phyloP scores from a whole-genome alignment of 2,888 invertebrate species.

The Celastrina argiolus region DNA sequence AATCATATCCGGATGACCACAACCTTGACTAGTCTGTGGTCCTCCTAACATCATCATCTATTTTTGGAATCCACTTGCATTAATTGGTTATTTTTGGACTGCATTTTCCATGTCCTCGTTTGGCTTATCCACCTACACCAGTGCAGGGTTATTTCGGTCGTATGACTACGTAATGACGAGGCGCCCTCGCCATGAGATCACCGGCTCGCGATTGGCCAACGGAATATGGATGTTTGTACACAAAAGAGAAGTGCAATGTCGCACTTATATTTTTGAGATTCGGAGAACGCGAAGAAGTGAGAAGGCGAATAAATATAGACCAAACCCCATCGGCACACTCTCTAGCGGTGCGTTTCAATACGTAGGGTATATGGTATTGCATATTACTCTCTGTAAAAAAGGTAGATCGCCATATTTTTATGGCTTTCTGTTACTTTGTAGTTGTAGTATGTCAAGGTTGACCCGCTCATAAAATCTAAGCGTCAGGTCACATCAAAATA shows the following conservation, averaged over 20 bases:
- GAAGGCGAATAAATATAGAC: neutral
- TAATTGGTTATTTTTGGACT: neutral
- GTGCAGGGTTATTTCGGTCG: conserved; percentile 62
- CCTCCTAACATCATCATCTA: neutral
- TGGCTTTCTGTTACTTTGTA: too few relatives aligned
- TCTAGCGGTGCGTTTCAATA: too few relatives aligned
- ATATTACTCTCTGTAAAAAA: too few relatives aligned
- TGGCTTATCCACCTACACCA: conserved; percentile 45
- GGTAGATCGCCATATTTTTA: too few relatives aligned
- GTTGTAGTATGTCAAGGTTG: too few relatives aligned
- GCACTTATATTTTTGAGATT: conserved; percentile 3
- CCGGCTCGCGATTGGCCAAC: conserved; percentile 50
- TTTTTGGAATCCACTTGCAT: neutral
- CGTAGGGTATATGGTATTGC: too few relatives aligned
- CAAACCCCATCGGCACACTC: neutral
- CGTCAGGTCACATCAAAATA: too few relatives aligned
- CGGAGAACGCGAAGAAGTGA: neutral
- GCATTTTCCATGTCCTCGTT: conserved; percentile 30
- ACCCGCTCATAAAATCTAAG: too few relatives aligned
- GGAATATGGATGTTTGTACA: conserved; percentile 34
- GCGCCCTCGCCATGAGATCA: conserved; percentile 67
- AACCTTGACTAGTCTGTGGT: too few relatives aligned
- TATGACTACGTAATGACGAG: conserved; percentile 62
- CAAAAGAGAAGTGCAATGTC: conserved; percentile 27
- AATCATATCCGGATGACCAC: neutral